Conservation (phyloP, 2,113 vertebrate genomes). For the Riparia riparia region DNA sequence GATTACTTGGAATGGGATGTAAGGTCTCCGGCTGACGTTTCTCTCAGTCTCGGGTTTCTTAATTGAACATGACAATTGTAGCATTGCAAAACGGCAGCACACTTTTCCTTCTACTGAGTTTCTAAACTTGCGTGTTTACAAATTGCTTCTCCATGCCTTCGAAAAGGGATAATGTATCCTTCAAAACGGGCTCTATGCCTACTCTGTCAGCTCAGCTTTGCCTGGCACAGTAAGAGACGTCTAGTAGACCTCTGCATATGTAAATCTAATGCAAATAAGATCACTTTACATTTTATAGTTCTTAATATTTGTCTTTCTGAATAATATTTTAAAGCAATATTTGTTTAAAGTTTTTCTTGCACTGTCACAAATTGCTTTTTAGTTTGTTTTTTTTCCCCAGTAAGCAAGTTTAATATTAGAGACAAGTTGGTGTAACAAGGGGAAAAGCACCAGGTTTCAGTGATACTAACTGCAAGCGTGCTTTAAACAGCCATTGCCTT, state of each 20-base stretch:
- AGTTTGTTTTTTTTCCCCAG: slow-evolving; percentile 22
- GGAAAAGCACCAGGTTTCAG: slow-evolving; percentile 65
- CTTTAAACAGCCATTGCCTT: slow-evolving; percentile 80
- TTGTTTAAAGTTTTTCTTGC: slow-evolving; percentile 77
- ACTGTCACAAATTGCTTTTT: slow-evolving; percentile 78
- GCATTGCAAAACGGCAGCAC: slow-evolving; percentile 66
- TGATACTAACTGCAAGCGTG: slow-evolving; percentile 68
- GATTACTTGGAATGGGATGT: slow-evolving; percentile 39
- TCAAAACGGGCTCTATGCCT: slow-evolving; percentile 67
- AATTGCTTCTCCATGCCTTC: slow-evolving; percentile 77
- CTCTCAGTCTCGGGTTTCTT: background rate
- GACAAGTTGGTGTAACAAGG: slow-evolving; percentile 70
- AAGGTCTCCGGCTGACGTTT: slow-evolving; percentile 50
- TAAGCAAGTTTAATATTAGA: slow-evolving; percentile 71
- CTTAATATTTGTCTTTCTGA: slow-evolving; percentile 80
- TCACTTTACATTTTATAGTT: slow-evolving; percentile 80
- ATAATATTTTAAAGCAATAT: slow-evolving; percentile 81
- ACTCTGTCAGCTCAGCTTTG: slow-evolving; percentile 73
- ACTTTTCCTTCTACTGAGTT: slow-evolving; percentile 72
- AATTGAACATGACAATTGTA: slow-evolving; percentile 50
- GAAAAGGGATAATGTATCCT: slow-evolving; percentile 78
- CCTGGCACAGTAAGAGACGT: slow-evolving; percentile 71
- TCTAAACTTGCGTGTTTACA: slow-evolving; percentile 74
- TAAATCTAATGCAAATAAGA: slow-evolving; percentile 81
- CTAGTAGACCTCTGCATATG: slow-evolving; percentile 79